phyloP scores from a whole-genome alignment of 2,113 vertebrate species.

The Orthochromis malagaraziensis region DNA sequence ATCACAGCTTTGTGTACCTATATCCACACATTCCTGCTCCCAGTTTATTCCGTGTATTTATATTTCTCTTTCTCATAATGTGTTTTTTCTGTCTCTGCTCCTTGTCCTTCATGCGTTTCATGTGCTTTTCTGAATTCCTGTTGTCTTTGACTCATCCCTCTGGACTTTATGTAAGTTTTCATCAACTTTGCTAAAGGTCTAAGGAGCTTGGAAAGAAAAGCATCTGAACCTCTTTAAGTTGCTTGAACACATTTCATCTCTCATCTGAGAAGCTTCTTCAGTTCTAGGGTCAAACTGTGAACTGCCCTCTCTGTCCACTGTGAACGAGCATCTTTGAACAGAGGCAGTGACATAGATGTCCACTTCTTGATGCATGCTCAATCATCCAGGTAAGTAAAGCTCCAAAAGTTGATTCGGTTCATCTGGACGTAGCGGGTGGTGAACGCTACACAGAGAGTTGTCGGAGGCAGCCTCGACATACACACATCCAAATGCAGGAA shows the following conservation, averaged over 20 bases:
- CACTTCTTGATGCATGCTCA: background rate
- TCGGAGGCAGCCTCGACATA: background rate
- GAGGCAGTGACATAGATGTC: background rate
- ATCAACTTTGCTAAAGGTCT: background rate
- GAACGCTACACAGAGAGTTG: background rate
- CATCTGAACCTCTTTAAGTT: background rate
- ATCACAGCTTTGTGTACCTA: background rate
- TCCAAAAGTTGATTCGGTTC: background rate
- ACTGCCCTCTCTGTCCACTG: background rate
- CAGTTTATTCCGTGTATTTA: background rate
- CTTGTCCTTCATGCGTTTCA: background rate
- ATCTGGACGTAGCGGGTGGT: background rate
- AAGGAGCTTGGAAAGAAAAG: background rate
- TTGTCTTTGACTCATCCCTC: background rate
- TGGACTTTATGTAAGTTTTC: background rate
- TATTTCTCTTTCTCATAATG: background rate
- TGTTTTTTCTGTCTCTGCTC: background rate
- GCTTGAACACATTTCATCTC: background rate
- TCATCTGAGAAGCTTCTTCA: background rate
- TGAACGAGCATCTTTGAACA: background rate
- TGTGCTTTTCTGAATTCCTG: background rate
- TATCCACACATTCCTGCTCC: background rate
- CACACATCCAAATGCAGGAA: background rate
- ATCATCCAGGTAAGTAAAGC: background rate
- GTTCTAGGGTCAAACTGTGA: background rate